Conservation (phyloP, 2,888 invertebrate species). For the Augochlorella aurata region DNA sequence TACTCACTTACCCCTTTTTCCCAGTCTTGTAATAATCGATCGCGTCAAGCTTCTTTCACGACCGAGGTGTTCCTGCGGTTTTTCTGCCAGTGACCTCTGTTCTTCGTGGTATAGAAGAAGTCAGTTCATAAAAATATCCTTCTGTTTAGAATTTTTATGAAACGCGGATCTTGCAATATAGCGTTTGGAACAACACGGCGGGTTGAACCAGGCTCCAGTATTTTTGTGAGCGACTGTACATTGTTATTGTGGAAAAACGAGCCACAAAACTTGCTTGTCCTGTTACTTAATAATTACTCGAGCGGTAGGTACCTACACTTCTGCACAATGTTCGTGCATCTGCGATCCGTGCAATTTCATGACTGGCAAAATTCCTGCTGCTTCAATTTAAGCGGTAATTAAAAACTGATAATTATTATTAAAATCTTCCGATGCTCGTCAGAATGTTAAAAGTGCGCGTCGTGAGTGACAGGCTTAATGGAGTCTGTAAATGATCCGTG, state of each 20-base stretch:
- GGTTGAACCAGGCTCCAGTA: not conserved
- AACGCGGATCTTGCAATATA: too few relatives aligned
- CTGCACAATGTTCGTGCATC: not conserved
- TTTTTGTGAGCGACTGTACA: not conserved
- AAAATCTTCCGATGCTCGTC: not conserved
- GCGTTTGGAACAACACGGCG: too few relatives aligned
- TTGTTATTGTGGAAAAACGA: not conserved
- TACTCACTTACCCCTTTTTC: not conserved
- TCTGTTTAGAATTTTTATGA: too few relatives aligned
- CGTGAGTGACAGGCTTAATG: not conserved
- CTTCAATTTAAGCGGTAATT: constrained; percentile 3
- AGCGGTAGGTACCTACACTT: not conserved
- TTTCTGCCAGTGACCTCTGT: not conserved
- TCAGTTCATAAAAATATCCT: too few relatives aligned
- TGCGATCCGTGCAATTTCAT: not conserved
- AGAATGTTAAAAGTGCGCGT: not conserved
- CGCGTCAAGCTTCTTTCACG: not conserved
- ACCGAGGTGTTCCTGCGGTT: not conserved
- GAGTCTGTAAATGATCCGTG: too few relatives aligned
- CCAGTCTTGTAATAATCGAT: constrained; percentile 5
- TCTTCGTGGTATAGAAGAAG: not conserved
- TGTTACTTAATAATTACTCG: not conserved
- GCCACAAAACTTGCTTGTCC: not conserved
- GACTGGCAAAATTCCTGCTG: not conserved
- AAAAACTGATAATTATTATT: constrained; percentile 4